Base-by-base conservation (phyloP, 2,888 invertebrate genomes). In the Eupelmus urozonus region DNA sequence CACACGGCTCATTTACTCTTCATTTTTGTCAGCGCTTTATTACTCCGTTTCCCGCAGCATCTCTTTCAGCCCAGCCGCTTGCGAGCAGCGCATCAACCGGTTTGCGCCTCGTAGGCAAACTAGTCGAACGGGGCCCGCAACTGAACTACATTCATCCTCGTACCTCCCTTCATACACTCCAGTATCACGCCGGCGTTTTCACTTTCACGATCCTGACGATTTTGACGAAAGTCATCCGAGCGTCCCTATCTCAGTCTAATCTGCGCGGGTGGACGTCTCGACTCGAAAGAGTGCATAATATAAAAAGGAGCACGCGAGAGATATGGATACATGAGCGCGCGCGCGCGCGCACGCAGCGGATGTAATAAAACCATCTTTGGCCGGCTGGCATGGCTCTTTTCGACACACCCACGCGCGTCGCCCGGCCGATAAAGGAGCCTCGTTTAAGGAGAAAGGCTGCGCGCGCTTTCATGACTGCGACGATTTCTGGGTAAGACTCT, bases 351-450 rank as follows among this genome's bases (percentile, higher is more conserved):
- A 1, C 29, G 60, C 66, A 51, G 60, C 79, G 67, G 78, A 77
- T 79, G 72, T 75, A 76, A 81, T 82, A 81, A 84, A 84, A 80
- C 81, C 81, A 82, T 84, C 83, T 83, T 84, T 82, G 82, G 84
- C 79, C 78, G 20, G n/a, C 78, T 63, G 63, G 83, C 83, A n/a
- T n/a, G n/a, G 82, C 84, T 83, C 83, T 83, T 83, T 82, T 82
- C 83, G 84, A 83, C 84, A 85, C 88, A 86, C 88, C 88, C 87
- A 87, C 88, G 87, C 84, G 40, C 25, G 13, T 45, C 65, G 73
- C 13, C 20, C 29, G 20, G 9, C 62, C 69, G 69, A 69, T 76
- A 76, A 67, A 75, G 13, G 9, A 1, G 4, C 23, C 11, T 9
- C 13, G 51, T 18, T n/a, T 49, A 76, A 66, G 65, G 59, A 65